phyloP scores from a whole-genome alignment of 2,888 invertebrate genomes.

The Blomia tropicalis region DNA sequence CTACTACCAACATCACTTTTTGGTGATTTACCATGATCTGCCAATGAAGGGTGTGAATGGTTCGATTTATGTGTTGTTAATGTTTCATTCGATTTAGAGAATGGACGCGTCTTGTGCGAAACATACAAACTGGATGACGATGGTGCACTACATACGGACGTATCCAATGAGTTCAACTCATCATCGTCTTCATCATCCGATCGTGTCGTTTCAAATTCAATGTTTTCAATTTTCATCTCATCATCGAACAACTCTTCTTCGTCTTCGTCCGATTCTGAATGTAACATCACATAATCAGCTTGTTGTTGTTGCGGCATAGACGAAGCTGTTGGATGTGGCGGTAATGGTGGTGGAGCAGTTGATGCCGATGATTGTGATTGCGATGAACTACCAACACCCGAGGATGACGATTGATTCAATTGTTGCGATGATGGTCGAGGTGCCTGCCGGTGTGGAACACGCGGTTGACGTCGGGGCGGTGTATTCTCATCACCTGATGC shows the following conservation, averaged over 20 bases:
- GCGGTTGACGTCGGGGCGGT: not conserved
- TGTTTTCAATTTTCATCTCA: not conserved
- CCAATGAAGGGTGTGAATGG: not conserved
- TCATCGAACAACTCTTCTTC: constrained; percentile 14
- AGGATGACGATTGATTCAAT: not conserved
- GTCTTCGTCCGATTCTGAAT: constrained; percentile 14
- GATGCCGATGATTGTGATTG: not conserved
- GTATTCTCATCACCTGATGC: not conserved
- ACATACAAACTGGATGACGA: not conserved
- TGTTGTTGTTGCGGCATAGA: constrained; percentile 1
- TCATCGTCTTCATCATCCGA: not conserved
- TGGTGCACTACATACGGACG: not conserved
- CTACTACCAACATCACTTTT: not conserved
- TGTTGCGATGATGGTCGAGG: not conserved
- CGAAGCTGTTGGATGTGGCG: not conserved
- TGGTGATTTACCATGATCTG: not conserved
- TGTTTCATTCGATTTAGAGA: not conserved
- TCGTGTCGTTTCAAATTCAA: not conserved
- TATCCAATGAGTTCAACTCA: not conserved
- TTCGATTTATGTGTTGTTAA: not conserved
- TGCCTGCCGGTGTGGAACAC: not conserved
- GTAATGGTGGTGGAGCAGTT: not conserved
- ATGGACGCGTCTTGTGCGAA: not conserved
- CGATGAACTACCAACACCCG: not conserved
- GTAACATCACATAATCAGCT: constrained; percentile 4